These are phyloP conservation scores for Bradypodion pumilum DNA, from an alignment of 2,797 vertebrate genomes.

Conservation along the genomic window DNA sequence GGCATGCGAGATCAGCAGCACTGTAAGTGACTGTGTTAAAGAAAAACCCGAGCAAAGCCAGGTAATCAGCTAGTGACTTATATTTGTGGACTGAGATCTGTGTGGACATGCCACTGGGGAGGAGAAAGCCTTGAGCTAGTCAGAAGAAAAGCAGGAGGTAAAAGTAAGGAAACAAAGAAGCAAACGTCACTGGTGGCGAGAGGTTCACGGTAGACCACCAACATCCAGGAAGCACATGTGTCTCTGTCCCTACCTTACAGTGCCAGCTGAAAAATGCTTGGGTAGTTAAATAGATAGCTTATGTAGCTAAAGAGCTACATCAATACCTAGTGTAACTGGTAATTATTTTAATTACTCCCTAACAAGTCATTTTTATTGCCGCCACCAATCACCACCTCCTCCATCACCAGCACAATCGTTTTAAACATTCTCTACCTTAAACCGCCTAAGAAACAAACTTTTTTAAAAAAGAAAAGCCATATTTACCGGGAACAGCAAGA, in stretches of 20 bases:
- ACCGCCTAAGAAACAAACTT: not conserved
- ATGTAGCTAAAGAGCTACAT: no score
- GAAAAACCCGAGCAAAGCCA: no score
- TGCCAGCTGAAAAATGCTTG: not conserved
- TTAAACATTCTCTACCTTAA: not conserved
- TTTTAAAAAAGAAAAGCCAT: slow-evolving; percentile 37
- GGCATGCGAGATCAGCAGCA: no score
- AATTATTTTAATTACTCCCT: not conserved
- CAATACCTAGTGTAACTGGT: no score
- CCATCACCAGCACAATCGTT: no score
- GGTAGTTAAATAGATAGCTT: no score
- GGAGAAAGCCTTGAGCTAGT: not conserved
- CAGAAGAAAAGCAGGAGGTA: not conserved
- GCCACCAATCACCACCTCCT: no score
- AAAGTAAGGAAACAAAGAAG: not conserved
- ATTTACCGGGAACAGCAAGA: slow-evolving; percentile 54
- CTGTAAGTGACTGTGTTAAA: no score
- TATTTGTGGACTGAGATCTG: no score
- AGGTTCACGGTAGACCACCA: not conserved
- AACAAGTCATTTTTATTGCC: not conserved
- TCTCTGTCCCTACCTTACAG: not conserved
- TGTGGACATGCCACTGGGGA: no score
- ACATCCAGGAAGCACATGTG: not conserved
- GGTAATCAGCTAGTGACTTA: no score
- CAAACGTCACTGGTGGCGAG: not conserved